Conservation (phyloP, 1,140 invertebrate genomes). For the Charaxes varanes region DNA sequence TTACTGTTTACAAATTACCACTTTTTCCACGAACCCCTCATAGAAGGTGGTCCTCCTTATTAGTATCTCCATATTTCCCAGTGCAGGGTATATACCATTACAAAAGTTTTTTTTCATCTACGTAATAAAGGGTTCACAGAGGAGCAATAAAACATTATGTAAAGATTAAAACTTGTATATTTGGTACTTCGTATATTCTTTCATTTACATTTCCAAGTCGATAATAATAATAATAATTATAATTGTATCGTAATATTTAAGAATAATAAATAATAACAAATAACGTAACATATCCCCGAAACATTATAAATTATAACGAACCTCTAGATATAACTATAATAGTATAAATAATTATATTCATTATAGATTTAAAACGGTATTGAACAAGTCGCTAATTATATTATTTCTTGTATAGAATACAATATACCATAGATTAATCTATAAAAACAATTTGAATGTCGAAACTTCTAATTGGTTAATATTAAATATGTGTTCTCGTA, state of each 20-base stretch:
- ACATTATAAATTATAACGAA: constrained; percentile 19
- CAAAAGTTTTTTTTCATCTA: background rate
- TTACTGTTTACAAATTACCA: too few relatives aligned
- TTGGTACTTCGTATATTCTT: constrained; percentile 72
- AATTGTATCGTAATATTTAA: constrained; percentile 50
- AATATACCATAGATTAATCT: constrained; percentile 47
- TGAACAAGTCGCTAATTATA: constrained; percentile 58
- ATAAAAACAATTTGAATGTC: constrained; percentile 36
- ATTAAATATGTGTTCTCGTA: constrained; percentile 25
- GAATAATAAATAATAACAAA: constrained; percentile 46
- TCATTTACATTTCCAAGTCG: constrained; percentile 66
- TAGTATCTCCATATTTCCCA: too few relatives aligned
- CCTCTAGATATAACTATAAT: constrained; percentile 33
- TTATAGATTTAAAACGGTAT: constrained; percentile 64
- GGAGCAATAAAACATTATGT: constrained; percentile 24
- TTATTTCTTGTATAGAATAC: constrained; percentile 36
- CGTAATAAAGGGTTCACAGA: background rate
- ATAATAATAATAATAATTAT: constrained; percentile 66
- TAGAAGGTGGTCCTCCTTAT: too few relatives aligned
- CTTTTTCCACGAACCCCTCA: too few relatives aligned
- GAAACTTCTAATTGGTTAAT: constrained; percentile 36
- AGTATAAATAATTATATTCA: constrained; percentile 54
- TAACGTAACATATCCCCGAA: constrained; percentile 37
- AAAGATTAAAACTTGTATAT: constrained; percentile 74
- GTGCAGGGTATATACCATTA: too few relatives aligned